These are phyloP conservation scores for Arrhamphus sclerolepis DNA, from an alignment of 2,797 vertebrate genomes.

Conservation along the genomic window DNA sequence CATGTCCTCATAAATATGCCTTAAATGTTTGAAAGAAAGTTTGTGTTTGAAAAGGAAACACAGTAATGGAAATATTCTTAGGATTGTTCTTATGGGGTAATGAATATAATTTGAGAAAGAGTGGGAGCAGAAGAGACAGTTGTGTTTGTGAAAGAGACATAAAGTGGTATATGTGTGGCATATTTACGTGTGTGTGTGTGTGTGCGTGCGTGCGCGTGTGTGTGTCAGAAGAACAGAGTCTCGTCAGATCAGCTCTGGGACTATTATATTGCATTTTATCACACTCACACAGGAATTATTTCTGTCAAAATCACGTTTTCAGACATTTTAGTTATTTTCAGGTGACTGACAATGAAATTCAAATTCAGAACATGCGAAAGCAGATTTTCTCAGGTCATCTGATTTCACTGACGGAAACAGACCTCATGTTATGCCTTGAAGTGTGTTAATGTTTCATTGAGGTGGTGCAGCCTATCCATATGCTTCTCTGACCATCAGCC, in stretches of 20 bases:
- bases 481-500: too few relatives aligned
- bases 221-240: neutral
- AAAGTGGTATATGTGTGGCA: neutral
- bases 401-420: too few relatives aligned
- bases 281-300: too few relatives aligned
- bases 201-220: neutral
- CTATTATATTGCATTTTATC: too few relatives aligned
- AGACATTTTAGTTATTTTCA: too few relatives aligned
- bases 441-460: too few relatives aligned
- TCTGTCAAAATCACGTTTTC: too few relatives aligned
- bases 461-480: too few relatives aligned
- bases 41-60: slow-evolving; percentile 38
- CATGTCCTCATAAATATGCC: slow-evolving; percentile 25
- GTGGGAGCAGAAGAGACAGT: slow-evolving; percentile 8
- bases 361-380: too few relatives aligned
- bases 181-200: neutral
- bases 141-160: slow-evolving; percentile 30
- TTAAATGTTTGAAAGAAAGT: slow-evolving; percentile 14
- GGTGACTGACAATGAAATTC: too few relatives aligned
- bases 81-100: slow-evolving; percentile 30
- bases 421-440: too few relatives aligned
- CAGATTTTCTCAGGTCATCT: too few relatives aligned
- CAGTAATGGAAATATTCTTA: slow-evolving; percentile 26
- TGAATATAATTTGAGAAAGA: slow-evolving; percentile 40
- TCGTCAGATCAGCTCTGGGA: neutral